Base-by-base conservation (phyloP, 2,797 vertebrate species). In the Sebastolobus alascanus region DNA sequence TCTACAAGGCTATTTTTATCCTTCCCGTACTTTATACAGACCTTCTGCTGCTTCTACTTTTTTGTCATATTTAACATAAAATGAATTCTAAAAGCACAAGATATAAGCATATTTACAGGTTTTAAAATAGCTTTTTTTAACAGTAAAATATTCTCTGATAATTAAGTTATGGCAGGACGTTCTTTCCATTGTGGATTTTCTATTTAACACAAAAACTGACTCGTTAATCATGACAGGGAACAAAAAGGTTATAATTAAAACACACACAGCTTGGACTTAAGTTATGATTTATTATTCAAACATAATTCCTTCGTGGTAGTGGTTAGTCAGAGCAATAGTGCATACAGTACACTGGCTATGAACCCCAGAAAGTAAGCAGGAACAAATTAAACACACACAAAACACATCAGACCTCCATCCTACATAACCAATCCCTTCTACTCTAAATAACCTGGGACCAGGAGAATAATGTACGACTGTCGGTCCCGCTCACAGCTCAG, bases 221-320 rank as follows among this genome's bases (percentile, higher is more conserved):
- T 31, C 1, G 0, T 55, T 55, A 43, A 58, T 6, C 3, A 4
- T 13, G 35, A 16, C 1, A 59, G 4, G 27, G 40, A 43, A 0
- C 14, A 66, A 55, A 58, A 29, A 3, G 40, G 20, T 37, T 10
- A 20, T 11, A 59, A 40, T 31, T 33, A 12, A 54, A 22, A 29
- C 20, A 29, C 11, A 71, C 18, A 29, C 6, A 46, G 12, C 20
- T 31, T 16, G 10, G 59, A 74, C 29, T 80, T 67, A 59, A 82
- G 63, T 67, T 50, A 56, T 38, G 20, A 52, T 90, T 90, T 87
- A 89, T 86, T 85, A 68, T 68, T 74, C 58, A 58, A 86, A 89
- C 66, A 77, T 46, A 27, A 87, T 92, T 83, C 87, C 85, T 90
- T 90, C 59, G 55, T 35, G 3, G 68, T 87, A 46, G 66, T 29